Evolutionary conservation across 1,140 invertebrate genomes (phyloP).

Genomic region (Solenopsis fugax): DNA sequence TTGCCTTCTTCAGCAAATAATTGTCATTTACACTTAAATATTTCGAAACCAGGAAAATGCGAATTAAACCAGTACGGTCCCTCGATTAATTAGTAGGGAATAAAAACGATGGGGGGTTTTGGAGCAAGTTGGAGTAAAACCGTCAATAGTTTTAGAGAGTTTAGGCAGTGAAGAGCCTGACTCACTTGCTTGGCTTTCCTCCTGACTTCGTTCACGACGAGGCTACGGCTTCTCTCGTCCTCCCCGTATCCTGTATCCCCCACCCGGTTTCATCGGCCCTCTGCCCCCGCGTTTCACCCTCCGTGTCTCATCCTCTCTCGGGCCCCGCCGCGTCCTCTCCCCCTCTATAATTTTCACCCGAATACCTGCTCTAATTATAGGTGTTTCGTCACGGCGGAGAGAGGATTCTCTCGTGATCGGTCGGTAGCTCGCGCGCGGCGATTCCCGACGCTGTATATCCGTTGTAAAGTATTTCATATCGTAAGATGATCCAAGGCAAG

Average conservation of each 20-base stretch:
- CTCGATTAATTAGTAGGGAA: conserved; percentile 13
- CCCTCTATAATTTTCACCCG: conserved; percentile 81
- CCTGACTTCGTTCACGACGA: conserved; percentile 41
- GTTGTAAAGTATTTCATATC: conserved; percentile 30
- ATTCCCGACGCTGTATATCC: conserved; percentile 40
- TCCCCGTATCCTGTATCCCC: conserved; percentile 49
- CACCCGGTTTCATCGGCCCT: background rate
- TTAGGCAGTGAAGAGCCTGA: conserved; percentile 32
- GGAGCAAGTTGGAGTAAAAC: background rate
- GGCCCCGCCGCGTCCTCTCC: conserved; percentile 69
- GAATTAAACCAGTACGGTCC: background rate
- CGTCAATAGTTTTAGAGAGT: conserved; percentile 21
- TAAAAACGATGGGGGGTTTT: background rate
- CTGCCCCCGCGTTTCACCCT: conserved; percentile 47
- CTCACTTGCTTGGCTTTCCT: conserved; percentile 63
- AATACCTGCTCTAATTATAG: conserved; percentile 85
- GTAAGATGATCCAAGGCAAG: conserved; percentile 42
- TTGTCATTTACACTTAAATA: background rate
- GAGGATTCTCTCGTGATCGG: conserved; percentile 64
- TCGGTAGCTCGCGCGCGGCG: conserved; percentile 58
- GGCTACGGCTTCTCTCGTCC: conserved; percentile 62
- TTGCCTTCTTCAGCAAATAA: background rate
- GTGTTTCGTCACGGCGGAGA: conserved; percentile 75
- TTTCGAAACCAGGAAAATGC: background rate
- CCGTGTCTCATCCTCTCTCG: conserved; percentile 38